Conservation (phyloP, 2,888 invertebrate genomes). For the Drosophila anceps region DNA sequence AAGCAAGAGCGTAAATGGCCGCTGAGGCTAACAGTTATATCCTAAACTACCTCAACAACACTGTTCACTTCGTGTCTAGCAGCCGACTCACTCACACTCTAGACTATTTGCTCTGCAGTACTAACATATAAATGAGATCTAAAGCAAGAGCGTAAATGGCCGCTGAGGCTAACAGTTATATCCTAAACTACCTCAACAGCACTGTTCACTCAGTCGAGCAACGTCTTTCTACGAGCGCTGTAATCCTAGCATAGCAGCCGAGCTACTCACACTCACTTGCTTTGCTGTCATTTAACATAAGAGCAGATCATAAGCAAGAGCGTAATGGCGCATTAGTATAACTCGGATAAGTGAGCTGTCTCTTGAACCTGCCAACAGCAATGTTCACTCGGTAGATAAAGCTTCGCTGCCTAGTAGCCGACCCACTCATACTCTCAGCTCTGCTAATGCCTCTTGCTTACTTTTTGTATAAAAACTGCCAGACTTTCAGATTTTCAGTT, state of each 20-base stretch:
- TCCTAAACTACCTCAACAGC: background rate
- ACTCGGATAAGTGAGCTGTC: background rate
- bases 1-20: background rate
- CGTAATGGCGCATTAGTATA: background rate
- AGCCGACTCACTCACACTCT: background rate
- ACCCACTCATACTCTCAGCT: background rate
- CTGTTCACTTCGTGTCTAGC: background rate
- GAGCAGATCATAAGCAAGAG: background rate
- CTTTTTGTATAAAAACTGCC: too few species aligned
- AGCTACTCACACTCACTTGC: background rate
- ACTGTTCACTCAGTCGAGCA: background rate
- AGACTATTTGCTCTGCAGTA: too few species aligned
- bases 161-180: background rate
- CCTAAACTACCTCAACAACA: too few species aligned
- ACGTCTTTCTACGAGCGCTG: background rate
- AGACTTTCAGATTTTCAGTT: too few species aligned
- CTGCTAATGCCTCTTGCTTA: too few species aligned
- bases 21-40: background rate
- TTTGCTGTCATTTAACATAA: background rate
- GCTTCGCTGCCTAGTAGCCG: background rate
- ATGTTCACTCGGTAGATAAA: background rate
- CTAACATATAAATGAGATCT: too few species aligned
- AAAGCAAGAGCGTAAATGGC: background rate
- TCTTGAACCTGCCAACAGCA: too few species aligned
- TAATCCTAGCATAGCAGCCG: background rate